A percentile compares a stretch with the other conserved stretches of the same genome.
These are phyloP conservation scores for Elysia crispata DNA, from an alignment of 2,888 invertebrate genomes.

Conservation along the genomic window DNA sequence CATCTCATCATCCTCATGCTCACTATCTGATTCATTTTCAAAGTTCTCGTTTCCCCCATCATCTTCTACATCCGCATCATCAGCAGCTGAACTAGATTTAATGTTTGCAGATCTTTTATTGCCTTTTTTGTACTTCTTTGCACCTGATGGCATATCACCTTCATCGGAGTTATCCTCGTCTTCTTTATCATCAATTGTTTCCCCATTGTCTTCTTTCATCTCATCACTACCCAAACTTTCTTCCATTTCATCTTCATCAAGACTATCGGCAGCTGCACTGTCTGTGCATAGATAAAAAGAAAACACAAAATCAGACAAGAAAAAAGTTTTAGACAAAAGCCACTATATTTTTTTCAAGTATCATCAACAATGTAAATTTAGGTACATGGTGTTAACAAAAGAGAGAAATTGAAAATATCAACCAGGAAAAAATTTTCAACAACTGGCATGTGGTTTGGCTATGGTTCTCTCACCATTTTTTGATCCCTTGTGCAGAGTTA, in stretches of 20 bases:
- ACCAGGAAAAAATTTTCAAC: too few relatives aligned
- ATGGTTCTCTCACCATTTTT: too few relatives aligned
- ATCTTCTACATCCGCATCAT: conserved; percentile 42
- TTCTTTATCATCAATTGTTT: conserved; percentile 35
- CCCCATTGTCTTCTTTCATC: conserved; percentile 22
- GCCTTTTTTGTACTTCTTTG: conserved; percentile 49
- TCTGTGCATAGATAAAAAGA: not conserved
- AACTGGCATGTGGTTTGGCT: too few relatives aligned
- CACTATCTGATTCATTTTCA: not conserved
- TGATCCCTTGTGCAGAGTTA: too few relatives aligned
- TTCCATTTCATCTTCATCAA: conserved; percentile 85
- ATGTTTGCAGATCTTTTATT: not conserved
- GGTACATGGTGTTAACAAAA: too few relatives aligned
- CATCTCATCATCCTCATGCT: conserved; percentile 49
- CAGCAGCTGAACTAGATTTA: not conserved
- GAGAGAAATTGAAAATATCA: too few relatives aligned
- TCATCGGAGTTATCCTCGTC: conserved; percentile 54
- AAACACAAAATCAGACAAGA: too few relatives aligned
- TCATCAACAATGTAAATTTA: too few relatives aligned
- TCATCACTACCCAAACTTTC: conserved; percentile 52
- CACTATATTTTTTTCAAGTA: too few relatives aligned
- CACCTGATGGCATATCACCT: too few relatives aligned
- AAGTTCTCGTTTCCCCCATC: conserved; percentile 40
- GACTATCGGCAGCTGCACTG: conserved; percentile 87
- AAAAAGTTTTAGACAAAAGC: too few relatives aligned